phyloP scores from a whole-genome alignment of 2,888 invertebrate genomes.

The Spatulosminthurus flaviceps region DNA sequence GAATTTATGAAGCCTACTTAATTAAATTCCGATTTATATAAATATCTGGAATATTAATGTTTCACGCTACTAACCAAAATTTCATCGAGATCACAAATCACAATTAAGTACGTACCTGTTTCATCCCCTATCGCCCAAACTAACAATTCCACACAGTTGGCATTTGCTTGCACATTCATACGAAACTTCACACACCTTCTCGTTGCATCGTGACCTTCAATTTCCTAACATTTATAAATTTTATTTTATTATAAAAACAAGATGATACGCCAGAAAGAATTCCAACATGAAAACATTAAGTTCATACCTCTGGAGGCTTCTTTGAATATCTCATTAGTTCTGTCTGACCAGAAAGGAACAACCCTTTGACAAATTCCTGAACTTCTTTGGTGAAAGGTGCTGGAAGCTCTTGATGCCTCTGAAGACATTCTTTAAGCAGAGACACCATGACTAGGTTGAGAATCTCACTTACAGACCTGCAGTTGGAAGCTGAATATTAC shows the following conservation, averaged over 20 bases:
- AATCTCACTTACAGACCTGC: conserved; percentile 91
- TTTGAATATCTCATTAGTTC: conserved; percentile 71
- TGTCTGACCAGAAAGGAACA: conserved; percentile 92
- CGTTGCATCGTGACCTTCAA: conserved; percentile 40
- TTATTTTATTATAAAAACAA: too few species aligned
- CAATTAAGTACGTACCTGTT: conserved; percentile 73
- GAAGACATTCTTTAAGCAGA: conserved; percentile 80
- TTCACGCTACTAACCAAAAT: too few species aligned
- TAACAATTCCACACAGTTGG: conserved; percentile 94
- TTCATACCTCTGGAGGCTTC: conserved; percentile 48
- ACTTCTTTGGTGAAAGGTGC: conserved; percentile 92
- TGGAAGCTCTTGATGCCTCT: conserved; percentile 91
- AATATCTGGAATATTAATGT: too few species aligned
- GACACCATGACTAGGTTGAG: conserved; percentile 93
- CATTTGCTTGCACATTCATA: conserved; percentile 95
- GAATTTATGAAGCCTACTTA: too few species aligned
- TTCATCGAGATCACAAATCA: too few species aligned
- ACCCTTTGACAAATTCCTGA: conserved; percentile 85
- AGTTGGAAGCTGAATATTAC: background rate
- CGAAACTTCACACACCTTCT: conserved; percentile 75
- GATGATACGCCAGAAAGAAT: conserved; percentile 8
- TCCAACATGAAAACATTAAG: too few species aligned
- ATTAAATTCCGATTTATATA: too few species aligned
- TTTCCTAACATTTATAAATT: conserved; percentile 31
- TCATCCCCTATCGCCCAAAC: conserved; percentile 99